These are phyloP conservation scores for Paraescarpia echinospica DNA, from an alignment of 1,140 invertebrate species.

Conservation along the genomic window DNA sequence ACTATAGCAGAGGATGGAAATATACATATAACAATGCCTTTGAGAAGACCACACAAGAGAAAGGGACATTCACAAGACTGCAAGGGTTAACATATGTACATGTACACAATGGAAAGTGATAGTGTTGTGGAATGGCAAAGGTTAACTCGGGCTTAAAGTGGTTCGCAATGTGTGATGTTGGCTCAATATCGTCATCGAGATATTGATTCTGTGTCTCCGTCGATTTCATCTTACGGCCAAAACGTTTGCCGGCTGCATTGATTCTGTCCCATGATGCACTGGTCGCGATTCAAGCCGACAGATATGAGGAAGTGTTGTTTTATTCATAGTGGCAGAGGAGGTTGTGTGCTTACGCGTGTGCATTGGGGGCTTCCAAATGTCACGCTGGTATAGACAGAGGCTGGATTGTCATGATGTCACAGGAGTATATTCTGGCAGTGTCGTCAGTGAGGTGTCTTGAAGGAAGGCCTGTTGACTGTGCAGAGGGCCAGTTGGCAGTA, in stretches of 20 bases:
- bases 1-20: neutral
- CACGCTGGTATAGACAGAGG: too few species aligned
- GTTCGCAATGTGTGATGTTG: neutral
- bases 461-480: neutral
- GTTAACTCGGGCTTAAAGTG: neutral
- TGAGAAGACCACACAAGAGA: neutral
- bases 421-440: neutral
- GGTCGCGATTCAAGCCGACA: neutral
- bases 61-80: neutral
- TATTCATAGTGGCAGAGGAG: neutral
- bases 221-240: neutral
- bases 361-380: neutral
- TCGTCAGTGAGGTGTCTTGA: neutral
- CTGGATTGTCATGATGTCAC: neutral
- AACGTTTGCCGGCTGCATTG: neutral
- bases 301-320: neutral
- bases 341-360: neutral
- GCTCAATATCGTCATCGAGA: neutral
- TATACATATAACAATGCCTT: neutral
- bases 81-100: conserved; percentile 3
- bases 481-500: neutral
- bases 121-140: neutral
- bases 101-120: neutral
- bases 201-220: neutral
- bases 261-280: neutral